These are phyloP conservation scores for Leptothorax acervorum DNA, from an alignment of 2,888 invertebrate species.

Conservation along the genomic window DNA sequence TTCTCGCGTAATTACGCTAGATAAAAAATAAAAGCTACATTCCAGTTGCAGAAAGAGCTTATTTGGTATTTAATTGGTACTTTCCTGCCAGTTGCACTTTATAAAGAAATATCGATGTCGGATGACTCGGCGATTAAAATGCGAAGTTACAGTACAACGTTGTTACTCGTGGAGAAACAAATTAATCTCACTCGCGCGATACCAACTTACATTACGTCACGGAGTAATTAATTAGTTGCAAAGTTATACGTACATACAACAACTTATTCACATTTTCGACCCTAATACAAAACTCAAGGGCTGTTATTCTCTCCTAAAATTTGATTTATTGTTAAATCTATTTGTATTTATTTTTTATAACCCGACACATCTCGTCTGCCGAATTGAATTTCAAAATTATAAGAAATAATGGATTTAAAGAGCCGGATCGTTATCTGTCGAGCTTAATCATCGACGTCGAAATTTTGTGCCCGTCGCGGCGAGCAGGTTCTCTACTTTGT, in stretches of 20 bases:
- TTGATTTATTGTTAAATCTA: not conserved
- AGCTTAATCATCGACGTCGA: slow-evolving; percentile 13
- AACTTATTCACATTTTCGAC: not conserved
- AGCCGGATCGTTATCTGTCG: slow-evolving; percentile 7
- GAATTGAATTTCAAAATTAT: not conserved
- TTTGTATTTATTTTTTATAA: not conserved
- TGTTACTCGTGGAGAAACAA: not conserved
- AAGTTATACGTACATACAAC: not conserved
- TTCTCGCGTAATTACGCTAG: slow-evolving; percentile 7
- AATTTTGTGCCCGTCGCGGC: slow-evolving; percentile 4
- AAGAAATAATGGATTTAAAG: not conserved
- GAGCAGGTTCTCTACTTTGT: not conserved
- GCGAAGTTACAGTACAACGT: not conserved
- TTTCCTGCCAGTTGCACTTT: not conserved
- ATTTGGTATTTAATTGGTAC: slow-evolving; percentile 3
- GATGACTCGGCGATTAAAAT: slow-evolving; percentile 9
- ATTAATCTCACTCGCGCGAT: slow-evolving; percentile 8
- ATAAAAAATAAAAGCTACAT: not conserved
- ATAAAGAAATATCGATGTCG: not conserved
- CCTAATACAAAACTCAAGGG: not conserved
- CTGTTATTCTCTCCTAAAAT: not conserved
- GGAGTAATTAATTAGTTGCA: slow-evolving; percentile 19
- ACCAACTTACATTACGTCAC: slow-evolving; percentile 18
- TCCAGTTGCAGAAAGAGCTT: not conserved
- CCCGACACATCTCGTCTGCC: not conserved